These are phyloP conservation scores for Petrocephalus zakoni DNA, from an alignment of 2,113 vertebrate genomes.

Conservation along the genomic window DNA sequence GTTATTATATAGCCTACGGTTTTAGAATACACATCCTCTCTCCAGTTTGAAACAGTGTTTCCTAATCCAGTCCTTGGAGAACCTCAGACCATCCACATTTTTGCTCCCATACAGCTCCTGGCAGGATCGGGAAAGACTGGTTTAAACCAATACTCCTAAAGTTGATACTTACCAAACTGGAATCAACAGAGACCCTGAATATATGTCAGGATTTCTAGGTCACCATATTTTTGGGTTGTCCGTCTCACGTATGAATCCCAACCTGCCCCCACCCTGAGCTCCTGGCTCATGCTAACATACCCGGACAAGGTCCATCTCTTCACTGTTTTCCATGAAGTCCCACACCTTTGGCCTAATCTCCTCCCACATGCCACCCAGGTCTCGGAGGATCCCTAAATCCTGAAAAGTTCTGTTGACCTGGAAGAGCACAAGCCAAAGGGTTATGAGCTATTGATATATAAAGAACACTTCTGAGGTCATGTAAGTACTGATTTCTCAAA, in stretches of 20 bases:
- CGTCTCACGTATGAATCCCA: background rate
- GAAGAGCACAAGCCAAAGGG: slow-evolving; percentile 1
- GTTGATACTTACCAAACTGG: background rate
- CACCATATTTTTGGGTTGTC: background rate
- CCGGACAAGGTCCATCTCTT: slow-evolving; percentile 83
- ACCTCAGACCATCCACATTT: background rate
- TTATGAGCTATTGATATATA: background rate
- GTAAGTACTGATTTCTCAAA: background rate
- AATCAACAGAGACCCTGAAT: background rate
- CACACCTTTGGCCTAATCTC: slow-evolving; percentile 84
- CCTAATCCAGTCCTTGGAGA: background rate
- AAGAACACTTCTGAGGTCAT: background rate
- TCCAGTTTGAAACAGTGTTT: background rate
- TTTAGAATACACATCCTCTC: background rate
- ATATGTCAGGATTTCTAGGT: background rate
- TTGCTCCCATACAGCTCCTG: background rate
- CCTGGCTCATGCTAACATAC: slow-evolving; percentile 51
- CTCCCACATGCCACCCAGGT: slow-evolving; percentile 90
- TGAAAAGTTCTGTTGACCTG: slow-evolving; percentile 97
- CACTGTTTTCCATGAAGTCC: slow-evolving; percentile 85
- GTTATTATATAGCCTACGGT: background rate
- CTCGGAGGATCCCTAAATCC: slow-evolving; percentile 83
- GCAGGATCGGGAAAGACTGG: background rate
- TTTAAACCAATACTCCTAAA: background rate
- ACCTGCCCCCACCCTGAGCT: background rate